Conservation (phyloP, 2,888 invertebrate species). For the Aphodius sticticus region DNA sequence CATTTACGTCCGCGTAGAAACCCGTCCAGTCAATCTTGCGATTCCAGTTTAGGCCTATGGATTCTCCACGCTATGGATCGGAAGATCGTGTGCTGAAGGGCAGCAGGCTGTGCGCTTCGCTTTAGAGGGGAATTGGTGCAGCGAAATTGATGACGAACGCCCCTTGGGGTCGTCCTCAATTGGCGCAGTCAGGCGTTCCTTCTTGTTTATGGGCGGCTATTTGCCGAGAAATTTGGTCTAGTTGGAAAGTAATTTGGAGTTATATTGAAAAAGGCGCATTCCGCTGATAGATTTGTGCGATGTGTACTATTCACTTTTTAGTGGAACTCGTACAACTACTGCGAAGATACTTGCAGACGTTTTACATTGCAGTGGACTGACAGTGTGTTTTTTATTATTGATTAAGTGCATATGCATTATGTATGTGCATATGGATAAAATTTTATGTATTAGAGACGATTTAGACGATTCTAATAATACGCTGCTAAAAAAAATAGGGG, state of each 20-base stretch:
- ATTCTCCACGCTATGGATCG: slow-evolving; percentile 11
- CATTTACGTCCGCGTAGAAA: slow-evolving; percentile 11
- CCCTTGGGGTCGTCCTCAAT: slow-evolving; percentile 13
- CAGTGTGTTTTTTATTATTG: too few species aligned
- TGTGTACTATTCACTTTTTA: background rate
- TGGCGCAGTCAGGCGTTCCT: slow-evolving; percentile 21
- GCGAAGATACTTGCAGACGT: background rate
- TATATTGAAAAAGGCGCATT: background rate
- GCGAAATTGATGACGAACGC: slow-evolving; percentile 25
- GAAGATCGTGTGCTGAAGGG: slow-evolving; percentile 14
- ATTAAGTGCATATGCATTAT: too few species aligned
- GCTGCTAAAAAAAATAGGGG: too few species aligned
- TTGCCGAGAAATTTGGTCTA: slow-evolving; percentile 19
- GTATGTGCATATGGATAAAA: too few species aligned
- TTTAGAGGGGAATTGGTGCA: slow-evolving; percentile 24
- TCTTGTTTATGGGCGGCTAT: slow-evolving; percentile 23
- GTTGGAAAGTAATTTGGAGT: slow-evolving; percentile 17
- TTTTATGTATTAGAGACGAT: too few species aligned
- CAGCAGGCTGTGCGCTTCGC: background rate
- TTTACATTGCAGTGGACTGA: background rate
- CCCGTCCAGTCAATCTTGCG: slow-evolving; percentile 4
- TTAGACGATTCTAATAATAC: too few species aligned
- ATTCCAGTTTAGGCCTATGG: background rate
- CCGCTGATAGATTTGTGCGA: slow-evolving; percentile 9
- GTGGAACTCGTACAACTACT: background rate